Evolutionary conservation across 2,797 vertebrate genomes (phyloP).

Genomic region (Hypotaenidia okinawae): DNA sequence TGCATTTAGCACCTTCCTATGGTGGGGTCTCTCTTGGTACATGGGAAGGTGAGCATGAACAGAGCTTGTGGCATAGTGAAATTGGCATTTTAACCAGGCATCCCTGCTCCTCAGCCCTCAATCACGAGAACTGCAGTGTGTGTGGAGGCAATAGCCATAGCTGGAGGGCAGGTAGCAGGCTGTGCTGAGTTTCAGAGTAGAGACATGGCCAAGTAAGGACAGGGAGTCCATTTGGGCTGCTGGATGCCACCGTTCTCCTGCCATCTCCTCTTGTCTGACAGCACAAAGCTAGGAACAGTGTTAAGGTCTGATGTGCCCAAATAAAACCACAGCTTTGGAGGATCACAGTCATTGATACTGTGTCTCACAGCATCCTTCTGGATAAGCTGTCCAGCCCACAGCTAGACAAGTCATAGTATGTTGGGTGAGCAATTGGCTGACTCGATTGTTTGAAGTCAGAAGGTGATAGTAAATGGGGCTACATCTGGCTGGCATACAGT

Average conservation of each 20-base stretch:
- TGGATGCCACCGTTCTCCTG: neutral
- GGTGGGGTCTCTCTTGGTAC: neutral
- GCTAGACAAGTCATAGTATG: rapidly evolving
- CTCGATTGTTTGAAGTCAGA: neutral
- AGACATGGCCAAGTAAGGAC: neutral
- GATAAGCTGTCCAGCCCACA: neutral
- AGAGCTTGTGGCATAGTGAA: neutral
- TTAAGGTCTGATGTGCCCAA: neutral
- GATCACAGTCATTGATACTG: neutral
- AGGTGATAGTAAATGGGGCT: neutral
- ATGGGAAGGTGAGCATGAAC: neutral
- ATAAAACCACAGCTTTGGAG: neutral
- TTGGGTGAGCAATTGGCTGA: neutral
- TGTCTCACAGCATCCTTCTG: neutral
- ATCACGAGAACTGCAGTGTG: neutral
- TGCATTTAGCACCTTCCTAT: neutral
- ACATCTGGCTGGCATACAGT: rapidly evolving
- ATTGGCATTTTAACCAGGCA: neutral
- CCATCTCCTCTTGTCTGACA: neutral
- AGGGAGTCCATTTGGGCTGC: neutral
- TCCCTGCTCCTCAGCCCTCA: neutral
- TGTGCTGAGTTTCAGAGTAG: neutral
- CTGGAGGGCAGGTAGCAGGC: neutral
- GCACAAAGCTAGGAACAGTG: neutral
- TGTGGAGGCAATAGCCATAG: neutral